Evolutionary conservation across 2,888 invertebrate species (phyloP), one percentile per base, ranked within the genome.

Genomic region (Cecidostiba fungosa): DNA sequence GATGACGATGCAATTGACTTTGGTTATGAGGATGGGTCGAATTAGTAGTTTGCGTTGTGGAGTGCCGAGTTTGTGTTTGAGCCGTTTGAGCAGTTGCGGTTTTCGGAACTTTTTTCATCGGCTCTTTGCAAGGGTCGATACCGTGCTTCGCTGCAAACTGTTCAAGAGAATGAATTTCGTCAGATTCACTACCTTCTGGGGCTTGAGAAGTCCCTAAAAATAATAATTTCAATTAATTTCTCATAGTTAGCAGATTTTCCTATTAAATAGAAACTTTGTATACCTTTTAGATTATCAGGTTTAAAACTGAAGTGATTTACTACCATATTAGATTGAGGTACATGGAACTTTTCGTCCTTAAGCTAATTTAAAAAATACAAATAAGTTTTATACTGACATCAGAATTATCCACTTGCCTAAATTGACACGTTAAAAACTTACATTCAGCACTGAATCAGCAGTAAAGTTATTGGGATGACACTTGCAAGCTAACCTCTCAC

Each of bases 21-120:
- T 72, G 72, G 23, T 39, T n/a, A 43, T 72, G 72, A 66, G 66
- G n/a, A 23, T 72, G 72, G 12, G 66, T n/a, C 1, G 66, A 6
- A 43, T 39, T 77, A 36, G 88, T 85, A 39, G 93, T 93, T 89
- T 93, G 93, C 0, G 93, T 93, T 6, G 92, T 93, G 54, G 92
- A 92, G 87, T 93, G 93, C 87, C 92, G 91, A 12, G 91, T 93
- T 87, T 93, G 92, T 5, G 90, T 91, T 85, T 91, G 91, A 39
- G 88, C 87, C 2, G 89, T 89, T 78, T 91, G 85, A 36, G 85
- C 85, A 8, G 47, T 82, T 14, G 69, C 32, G 10, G 82, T 86
- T 81, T 86, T 87, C n/a, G 82, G 54, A 10, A 87, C 66, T 76
- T 85, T 86, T 78, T 79, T 87, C 4, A 85, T 1, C 14, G 85